Base-by-base conservation (phyloP, 2,888 invertebrate species). In the Catocala fraxini region DNA sequence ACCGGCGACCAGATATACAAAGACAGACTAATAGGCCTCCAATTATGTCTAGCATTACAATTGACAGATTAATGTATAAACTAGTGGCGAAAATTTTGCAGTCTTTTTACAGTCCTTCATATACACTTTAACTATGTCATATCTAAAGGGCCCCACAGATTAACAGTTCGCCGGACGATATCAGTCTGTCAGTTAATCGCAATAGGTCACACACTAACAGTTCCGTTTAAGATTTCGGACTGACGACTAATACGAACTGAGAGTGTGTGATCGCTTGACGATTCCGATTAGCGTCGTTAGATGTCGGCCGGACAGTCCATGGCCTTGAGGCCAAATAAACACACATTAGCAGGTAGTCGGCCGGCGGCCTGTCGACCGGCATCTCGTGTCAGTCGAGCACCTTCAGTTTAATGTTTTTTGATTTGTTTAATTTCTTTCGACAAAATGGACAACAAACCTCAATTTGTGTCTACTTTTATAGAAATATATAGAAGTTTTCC, bases 91-190 rank as follows among this genome's bases (percentile, higher is more conserved):
- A 15, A 15, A 15, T 15, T 15, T 15, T 15, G 0, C 15, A 0
- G 15, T n/a, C n/a, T n/a, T n/a, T n/a, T n/a, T n/a, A n/a, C 2
- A 15, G 1, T 15, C 2, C 15, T 15, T 15, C 15, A 2, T 15
- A 15, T 15, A 15, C 15, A 1, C 15, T 15, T 15, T 15, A 15
- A 15, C 15, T 15, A 15, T 0, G 15, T n/a, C n/a, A n/a, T n/a
- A n/a, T n/a, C n/a, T n/a, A 1, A 15, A 15, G 15, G 15, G 15
- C 15, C 15, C 15, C 15, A 15, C 15, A 15, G 15, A 15, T 15
- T 51, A 51, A 34, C 51, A 51, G 51, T 51, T 51, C n/a, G n/a
- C 51, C 51, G 51, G 51, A 25, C n/a, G 49, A 33, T 49, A 33
- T 49, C 33, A 49, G 11, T 13, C 49, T 49, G 49, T 49, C 49